Conservation (phyloP, 2,113 vertebrate species). For the Cinclus cinclus region DNA sequence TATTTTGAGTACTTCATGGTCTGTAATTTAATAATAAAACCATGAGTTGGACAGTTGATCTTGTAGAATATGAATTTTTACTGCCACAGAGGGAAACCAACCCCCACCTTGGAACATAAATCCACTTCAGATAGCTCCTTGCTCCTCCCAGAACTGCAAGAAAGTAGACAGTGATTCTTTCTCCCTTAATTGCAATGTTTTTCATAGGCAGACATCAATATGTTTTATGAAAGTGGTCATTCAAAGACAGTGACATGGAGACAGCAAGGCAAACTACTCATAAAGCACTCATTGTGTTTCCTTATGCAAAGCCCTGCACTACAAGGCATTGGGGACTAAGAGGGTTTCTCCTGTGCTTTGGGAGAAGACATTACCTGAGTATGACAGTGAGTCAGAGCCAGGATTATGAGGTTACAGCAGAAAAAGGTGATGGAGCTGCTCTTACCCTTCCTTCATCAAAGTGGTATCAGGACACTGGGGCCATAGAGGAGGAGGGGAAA, state of each 20-base stretch:
- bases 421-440: background rate
- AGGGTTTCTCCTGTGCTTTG: background rate
- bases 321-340: accelerated
- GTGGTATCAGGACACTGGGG: accelerated
- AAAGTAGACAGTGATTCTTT: background rate
- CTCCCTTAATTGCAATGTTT: background rate
- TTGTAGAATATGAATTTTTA: background rate
- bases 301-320: background rate
- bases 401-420: background rate
- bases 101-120: background rate
- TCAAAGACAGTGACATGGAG: background rate
- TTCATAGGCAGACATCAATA: background rate
- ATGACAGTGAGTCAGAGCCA: background rate
- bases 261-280: background rate
- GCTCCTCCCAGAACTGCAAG: background rate
- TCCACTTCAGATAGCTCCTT: background rate
- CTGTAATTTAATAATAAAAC: background rate
- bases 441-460: background rate
- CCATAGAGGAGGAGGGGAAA: background rate
- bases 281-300: background rate
- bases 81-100: background rate
- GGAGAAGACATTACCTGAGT: background rate
- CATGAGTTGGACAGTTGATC: background rate
- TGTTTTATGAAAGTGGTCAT: background rate
- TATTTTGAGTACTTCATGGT: background rate